Conservation (phyloP, 1,140 invertebrate species). For the Pristionchus pacificus region DNA sequence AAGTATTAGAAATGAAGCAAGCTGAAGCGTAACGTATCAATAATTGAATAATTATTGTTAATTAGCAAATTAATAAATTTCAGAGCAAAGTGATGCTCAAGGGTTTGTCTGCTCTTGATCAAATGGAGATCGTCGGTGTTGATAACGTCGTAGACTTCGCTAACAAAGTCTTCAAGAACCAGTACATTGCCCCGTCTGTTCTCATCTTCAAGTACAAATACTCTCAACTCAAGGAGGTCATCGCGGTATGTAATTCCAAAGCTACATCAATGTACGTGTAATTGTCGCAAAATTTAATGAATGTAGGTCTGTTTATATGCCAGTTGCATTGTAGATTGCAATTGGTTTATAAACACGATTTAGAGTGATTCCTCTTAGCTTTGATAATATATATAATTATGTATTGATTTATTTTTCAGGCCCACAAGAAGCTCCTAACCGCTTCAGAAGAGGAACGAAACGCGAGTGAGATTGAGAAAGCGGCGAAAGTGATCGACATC, state of each 20-base stretch:
- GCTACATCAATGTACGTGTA: not conserved
- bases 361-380: too few species aligned
- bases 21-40: too few species aligned
- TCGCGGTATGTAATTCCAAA: conserved; percentile 18
- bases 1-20: too few species aligned
- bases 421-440: conserved; percentile 18
- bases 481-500: conserved; percentile 22
- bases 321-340: too few species aligned
- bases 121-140: conserved; percentile 35
- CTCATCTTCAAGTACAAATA: conserved; percentile 39
- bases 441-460: conserved; percentile 15
- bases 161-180: conserved; percentile 33
- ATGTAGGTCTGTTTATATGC: too few species aligned
- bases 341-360: too few species aligned
- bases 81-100: conserved; percentile 43
- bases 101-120: conserved; percentile 25
- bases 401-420: too few species aligned
- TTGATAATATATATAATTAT: too few species aligned
- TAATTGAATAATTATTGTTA: too few species aligned
- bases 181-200: conserved; percentile 36
- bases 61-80: too few species aligned
- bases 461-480: conserved; percentile 20
- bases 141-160: conserved; percentile 37
- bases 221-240: conserved; percentile 18
- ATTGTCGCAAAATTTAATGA: too few species aligned